Evolutionary conservation across 2,113 vertebrate species (phyloP), one percentile per base, ranked within the genome.

Genomic region (Forbesichthys papilliferus): DNA sequence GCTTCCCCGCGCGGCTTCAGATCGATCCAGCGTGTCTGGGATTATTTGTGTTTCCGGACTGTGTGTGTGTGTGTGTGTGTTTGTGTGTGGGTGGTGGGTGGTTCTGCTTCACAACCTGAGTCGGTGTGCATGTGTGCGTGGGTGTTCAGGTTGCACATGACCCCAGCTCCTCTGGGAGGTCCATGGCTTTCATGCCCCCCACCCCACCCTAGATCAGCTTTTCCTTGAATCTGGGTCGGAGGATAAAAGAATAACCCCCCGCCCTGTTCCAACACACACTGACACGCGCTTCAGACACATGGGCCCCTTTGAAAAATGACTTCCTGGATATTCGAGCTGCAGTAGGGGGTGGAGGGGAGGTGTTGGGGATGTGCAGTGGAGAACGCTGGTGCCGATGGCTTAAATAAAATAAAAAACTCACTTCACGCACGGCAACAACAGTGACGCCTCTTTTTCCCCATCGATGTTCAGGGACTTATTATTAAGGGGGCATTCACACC

Each of bases 221-320:
- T 80, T 65, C 73, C 73, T 85, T 64, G 72, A 87, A 92, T 88
- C 77, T 88, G 84, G 88, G 87, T 92, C 87, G 89, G 88, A 88
- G 84, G 82, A 86, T 82, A 77, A 90, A 87, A 86, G 84, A 84
- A 88, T 79, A 80, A 82, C 81, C 72, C 74, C 69, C 69, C 75
- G 56, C 2, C 10, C 49, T 14, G 11, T 52, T 52, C 49, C 11
- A 48, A 61, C 71, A 74, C 63, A 73, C 74, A 66, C 67, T 1
- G 9, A 73, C 79, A 80, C 72, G 69, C 60, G 74, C 49, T 48
- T 52, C 27, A 68, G 51, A 77, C 75, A 60, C 42, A 64, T 55
- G 9, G 34, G 47, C 61, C 72, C 56, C 72, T 64, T 69, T 87
- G 77, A 87, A 78, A 84, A 88, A 83, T 80, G 56, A 79, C 85